phyloP scores from a whole-genome alignment of 2,888 invertebrate species.

The Gasteruption jaculator region DNA sequence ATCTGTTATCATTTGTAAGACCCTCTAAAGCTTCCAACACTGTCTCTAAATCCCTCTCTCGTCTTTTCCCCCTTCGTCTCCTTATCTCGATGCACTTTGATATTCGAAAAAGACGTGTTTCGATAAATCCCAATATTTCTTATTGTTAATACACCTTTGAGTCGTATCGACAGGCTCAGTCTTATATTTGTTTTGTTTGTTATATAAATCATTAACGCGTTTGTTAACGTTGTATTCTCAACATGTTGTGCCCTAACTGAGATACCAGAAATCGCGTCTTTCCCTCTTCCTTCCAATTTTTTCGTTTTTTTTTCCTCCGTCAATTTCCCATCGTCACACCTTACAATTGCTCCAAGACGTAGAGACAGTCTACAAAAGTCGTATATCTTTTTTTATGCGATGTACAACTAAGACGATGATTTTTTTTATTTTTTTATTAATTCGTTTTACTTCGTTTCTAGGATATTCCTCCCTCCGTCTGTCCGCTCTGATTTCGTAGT shows the following conservation, averaged over 20 bases:
- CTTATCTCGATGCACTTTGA: too few species aligned
- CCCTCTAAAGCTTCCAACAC: too few species aligned
- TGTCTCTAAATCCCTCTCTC: too few species aligned
- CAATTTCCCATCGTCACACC: not conserved
- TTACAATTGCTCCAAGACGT: not conserved
- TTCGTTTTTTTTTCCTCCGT: conserved; percentile 4
- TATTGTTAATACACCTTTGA: conserved; percentile 29
- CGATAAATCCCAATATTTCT: conserved; percentile 26
- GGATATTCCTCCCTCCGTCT: too few species aligned
- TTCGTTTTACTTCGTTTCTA: too few species aligned
- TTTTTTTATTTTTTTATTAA: too few species aligned
- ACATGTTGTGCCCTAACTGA: too few species aligned
- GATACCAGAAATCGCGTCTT: conserved; percentile 16
- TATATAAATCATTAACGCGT: conserved; percentile 18
- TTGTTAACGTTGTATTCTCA: conserved; percentile 36
- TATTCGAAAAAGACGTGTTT: too few species aligned
- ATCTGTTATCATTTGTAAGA: too few species aligned
- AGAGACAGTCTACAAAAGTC: not conserved
- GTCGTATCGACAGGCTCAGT: conserved; percentile 43
- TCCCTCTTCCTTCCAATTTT: conserved; percentile 15
- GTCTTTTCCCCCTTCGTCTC: too few species aligned
- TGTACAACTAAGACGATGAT: too few species aligned
- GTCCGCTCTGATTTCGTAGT: too few species aligned
- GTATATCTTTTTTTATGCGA: not conserved
- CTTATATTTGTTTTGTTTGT: conserved; percentile 39